Percentiles rank a stretch among this genome's conserved stretches.
Evolutionary conservation across 2,888 invertebrate genomes (phyloP).

Genomic region (Pogonocherus hispidulus): DNA sequence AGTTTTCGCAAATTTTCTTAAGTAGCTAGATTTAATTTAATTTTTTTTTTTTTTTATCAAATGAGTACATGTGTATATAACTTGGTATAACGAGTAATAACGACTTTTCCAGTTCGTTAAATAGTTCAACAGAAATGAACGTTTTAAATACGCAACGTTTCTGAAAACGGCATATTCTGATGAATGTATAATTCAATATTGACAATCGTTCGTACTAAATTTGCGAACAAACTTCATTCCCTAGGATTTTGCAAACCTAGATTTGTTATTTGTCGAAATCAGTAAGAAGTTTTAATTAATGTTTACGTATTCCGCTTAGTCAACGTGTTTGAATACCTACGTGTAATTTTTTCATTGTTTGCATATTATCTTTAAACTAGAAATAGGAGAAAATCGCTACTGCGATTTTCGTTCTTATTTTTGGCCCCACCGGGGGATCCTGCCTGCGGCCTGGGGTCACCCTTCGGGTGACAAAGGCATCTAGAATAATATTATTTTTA

Average conservation of each 20-base stretch:
- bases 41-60: too few species aligned
- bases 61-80: neutral
- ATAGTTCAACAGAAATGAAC: neutral
- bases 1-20: too few species aligned
- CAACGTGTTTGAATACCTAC: too few species aligned
- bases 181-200: constrained; percentile 24
- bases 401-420: too few species aligned
- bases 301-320: neutral
- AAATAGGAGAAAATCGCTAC: too few species aligned
- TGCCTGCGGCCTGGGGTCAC: too few species aligned
- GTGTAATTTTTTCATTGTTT: neutral
- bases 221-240: neutral
- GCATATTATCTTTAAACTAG: too few species aligned
- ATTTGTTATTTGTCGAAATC: neutral
- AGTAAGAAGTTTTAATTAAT: neutral
- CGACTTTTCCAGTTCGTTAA: constrained; percentile 23
- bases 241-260: neutral
- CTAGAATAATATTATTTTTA: too few species aligned
- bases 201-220: constrained; percentile 1
- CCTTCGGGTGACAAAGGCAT: too few species aligned
- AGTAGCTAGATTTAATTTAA: too few species aligned
- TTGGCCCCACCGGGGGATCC: too few species aligned
- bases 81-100: neutral
- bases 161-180: constrained; percentile 12
- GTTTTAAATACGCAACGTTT: constrained; percentile 9